These are phyloP conservation scores for Brassicogethes aeneus DNA, from an alignment of 2,888 invertebrate genomes.

Conservation along the genomic window DNA sequence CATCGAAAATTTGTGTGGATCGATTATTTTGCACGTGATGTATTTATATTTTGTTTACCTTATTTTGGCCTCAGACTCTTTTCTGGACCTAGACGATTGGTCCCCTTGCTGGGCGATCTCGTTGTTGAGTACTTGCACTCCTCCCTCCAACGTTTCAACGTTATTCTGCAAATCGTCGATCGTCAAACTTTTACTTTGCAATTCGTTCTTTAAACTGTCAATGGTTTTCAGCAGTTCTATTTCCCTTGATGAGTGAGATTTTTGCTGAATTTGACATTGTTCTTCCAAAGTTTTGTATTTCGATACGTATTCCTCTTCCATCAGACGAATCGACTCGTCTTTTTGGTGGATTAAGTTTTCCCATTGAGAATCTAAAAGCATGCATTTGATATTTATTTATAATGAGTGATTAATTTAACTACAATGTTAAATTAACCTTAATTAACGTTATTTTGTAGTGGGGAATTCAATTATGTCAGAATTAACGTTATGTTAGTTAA, in stretches of 20 bases:
- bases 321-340: constrained; percentile 49
- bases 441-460: too few species aligned
- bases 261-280: constrained; percentile 38
- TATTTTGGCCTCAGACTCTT: constrained; percentile 39
- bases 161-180: constrained; percentile 40
- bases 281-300: constrained; percentile 41
- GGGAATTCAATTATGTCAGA: neutral
- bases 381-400: too few species aligned
- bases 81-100: constrained; percentile 31
- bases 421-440: neutral
- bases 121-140: constrained; percentile 39
- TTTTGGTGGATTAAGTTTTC: constrained; percentile 54
- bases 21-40: too few species aligned
- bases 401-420: neutral
- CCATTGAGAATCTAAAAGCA: constrained; percentile 51
- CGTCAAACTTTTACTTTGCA: constrained; percentile 34
- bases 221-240: constrained; percentile 38
- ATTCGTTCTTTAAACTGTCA: constrained; percentile 37
- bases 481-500: too few species aligned
- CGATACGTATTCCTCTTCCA: constrained; percentile 52
- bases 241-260: constrained; percentile 37
- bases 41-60: too few species aligned
- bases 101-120: constrained; percentile 38
- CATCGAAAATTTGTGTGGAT: too few species aligned
- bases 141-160: constrained; percentile 40